phyloP scores from a whole-genome alignment of 2,888 invertebrate species.

The Limnephilus marmoratus region DNA sequence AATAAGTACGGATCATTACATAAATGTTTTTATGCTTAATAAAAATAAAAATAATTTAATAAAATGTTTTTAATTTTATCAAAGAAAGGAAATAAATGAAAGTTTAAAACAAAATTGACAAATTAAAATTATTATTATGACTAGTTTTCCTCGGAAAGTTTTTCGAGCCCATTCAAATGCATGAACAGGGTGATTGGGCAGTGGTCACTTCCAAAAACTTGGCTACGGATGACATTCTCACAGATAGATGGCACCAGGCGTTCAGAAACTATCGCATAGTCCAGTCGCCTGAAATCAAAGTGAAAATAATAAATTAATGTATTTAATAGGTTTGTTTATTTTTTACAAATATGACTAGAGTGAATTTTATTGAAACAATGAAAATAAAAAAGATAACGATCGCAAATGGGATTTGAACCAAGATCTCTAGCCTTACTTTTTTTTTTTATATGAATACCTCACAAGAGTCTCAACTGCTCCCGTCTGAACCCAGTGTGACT shows the following conservation, averaged over 20 bases:
- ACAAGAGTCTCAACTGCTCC: too few relatives aligned
- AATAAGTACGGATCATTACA: background rate
- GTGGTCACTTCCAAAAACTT: constrained; percentile 96
- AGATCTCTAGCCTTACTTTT: too few relatives aligned
- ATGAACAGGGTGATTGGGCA: constrained; percentile 92
- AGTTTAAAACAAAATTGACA: background rate
- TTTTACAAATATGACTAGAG: too few relatives aligned
- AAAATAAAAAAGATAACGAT: too few relatives aligned
- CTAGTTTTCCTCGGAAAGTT: constrained; percentile 26
- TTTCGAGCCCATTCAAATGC: constrained; percentile 49
- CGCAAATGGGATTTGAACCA: too few relatives aligned
- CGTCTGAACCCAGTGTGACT: too few relatives aligned
- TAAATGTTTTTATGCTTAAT: background rate
- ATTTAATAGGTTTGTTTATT: too few relatives aligned
- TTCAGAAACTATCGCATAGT: constrained; percentile 95
- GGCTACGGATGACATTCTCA: constrained; percentile 88
- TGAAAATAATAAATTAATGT: background rate
- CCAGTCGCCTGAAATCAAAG: constrained; percentile 87
- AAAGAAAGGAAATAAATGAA: background rate
- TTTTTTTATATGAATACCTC: too few relatives aligned
- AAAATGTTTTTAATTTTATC: background rate
- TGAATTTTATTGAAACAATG: too few relatives aligned
- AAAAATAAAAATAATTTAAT: too few relatives aligned
- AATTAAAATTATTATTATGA: background rate
- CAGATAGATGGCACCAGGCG: constrained; percentile 86